Conservation (phyloP, 64 coral and sea anemone species). For the Montipora sp. region DNA sequence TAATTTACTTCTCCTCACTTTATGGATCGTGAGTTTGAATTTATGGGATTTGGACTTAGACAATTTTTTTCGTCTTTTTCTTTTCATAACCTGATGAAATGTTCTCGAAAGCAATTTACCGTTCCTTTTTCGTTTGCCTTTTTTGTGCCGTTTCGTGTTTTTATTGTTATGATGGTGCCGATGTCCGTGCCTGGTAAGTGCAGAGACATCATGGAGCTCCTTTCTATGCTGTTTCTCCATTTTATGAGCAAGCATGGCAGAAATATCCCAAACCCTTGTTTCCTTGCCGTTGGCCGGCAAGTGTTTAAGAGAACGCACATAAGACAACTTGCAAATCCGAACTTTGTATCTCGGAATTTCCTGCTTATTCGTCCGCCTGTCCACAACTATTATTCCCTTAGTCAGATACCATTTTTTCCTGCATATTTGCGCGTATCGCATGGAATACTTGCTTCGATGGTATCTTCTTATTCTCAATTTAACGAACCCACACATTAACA, state of each 20-base stretch:
- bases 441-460: conserved; percentile 8
- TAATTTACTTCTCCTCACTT: neutral
- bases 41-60: neutral
- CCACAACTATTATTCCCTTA: conserved; percentile 23
- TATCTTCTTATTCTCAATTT: conserved; percentile 40
- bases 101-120: neutral
- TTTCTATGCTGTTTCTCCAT: neutral
- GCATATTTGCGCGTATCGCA: conserved; percentile 67
- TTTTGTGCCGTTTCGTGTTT: neutral
- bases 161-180: neutral
- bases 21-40: neutral
- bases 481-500: conserved; percentile 65
- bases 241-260: neutral
- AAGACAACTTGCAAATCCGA: conserved; percentile 64
- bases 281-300: neutral
- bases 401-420: conserved; percentile 79
- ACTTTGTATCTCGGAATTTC: conserved; percentile 19
- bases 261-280: conserved; percentile 31
- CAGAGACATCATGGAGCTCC: neutral
- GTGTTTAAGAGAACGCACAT: conserved; percentile 38
- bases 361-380: conserved; percentile 17
- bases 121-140: neutral
- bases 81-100: neutral
- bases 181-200: neutral
- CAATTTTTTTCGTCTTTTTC: neutral